phyloP scores from a whole-genome alignment of 1,140 invertebrate species.

The Drosophila simulans region DNA sequence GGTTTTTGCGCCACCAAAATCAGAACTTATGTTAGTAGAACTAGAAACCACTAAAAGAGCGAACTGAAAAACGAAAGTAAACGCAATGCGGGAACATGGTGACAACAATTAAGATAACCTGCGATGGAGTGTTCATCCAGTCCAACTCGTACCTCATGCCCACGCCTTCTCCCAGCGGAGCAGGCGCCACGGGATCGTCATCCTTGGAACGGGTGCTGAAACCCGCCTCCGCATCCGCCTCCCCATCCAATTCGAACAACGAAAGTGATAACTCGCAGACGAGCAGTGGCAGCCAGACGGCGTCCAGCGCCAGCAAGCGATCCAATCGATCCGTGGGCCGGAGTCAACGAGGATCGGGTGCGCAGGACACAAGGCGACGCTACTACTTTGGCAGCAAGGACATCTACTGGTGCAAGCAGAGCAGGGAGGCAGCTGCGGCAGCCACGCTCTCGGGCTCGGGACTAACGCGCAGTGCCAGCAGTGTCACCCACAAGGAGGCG shows the following conservation, averaged over 20 bases:
- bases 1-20: slow-evolving; percentile 1
- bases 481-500: slow-evolving; percentile 56
- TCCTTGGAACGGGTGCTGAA: slow-evolving; percentile 10
- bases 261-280: slow-evolving; percentile 71
- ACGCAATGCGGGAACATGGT: slow-evolving; percentile 70
- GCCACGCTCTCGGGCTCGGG: slow-evolving; percentile 1
- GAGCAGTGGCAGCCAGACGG: slow-evolving; percentile 60
- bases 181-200: slow-evolving; percentile 12
- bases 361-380: slow-evolving; percentile 56
- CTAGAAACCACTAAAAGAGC: not conserved
- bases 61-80: slow-evolving; percentile 3
- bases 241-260: slow-evolving; percentile 46
- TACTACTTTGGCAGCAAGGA: slow-evolving; percentile 79
- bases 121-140: slow-evolving; percentile 84
- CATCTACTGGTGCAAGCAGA: slow-evolving; percentile 81
- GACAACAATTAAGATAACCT: slow-evolving; percentile 84
- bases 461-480: slow-evolving; percentile 65
- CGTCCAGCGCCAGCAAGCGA: slow-evolving; percentile 30
- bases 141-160: slow-evolving; percentile 81
- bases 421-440: slow-evolving; percentile 18
- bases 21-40: not conserved
- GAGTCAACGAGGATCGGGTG: not conserved
- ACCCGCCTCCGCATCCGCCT: not conserved
- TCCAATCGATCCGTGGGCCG: slow-evolving; percentile 27
- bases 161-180: slow-evolving; percentile 11